Base-by-base conservation (phyloP, 2,797 vertebrate genomes). In the Cyprinella venusta region DNA sequence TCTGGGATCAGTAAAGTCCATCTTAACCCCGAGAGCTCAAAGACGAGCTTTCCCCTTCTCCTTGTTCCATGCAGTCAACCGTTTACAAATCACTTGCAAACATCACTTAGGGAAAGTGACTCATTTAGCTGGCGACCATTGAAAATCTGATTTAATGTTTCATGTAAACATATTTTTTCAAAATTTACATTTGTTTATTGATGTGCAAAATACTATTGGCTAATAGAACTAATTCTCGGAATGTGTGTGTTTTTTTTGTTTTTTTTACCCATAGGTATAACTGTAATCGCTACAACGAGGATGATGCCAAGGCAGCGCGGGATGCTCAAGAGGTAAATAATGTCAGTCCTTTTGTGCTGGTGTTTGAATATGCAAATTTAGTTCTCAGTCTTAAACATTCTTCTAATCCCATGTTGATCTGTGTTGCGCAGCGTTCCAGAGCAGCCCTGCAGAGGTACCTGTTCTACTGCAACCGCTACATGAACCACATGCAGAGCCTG, bases 401-500 rank as follows among this genome's bases (percentile, higher is more conserved):
- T 6, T 1, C 0, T 33, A 30, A 67, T 59, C 5, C 1, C 33
- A 21, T 82, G 45, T 61, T 68, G 70, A 6, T 83, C 8, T 52
- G 1, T 83, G 36, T 63, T 30, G 13, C 4, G 8, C 95, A 99
- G 98, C 94, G 98, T 88, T 99, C 98, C 87, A 94, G 98, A 92
- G 98, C 98, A 84, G 98, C 98, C 87, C 93, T 99, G 92, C 98
- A 99, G 96, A 96, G 98, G 94, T 99, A 99, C 94, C 96, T 99
- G 90, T 99, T 99, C 95, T 99, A 99, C 96, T 99, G 98, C 95
- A 99, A 99, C 93, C 98, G 98, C 92, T 99, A 99, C 90, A 99
- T 99, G 98, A 99, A 99, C 94, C 98, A 99, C 95, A 99, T 99
- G 98, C 98, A 99, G 95, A 99, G 98, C 91, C 95, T 99, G 92